Percentiles rank a stretch among this genome's conserved stretches.
These are phyloP conservation scores for Elanus axillaris DNA, from an alignment of 2,113 vertebrate genomes.

Conservation along the genomic window DNA sequence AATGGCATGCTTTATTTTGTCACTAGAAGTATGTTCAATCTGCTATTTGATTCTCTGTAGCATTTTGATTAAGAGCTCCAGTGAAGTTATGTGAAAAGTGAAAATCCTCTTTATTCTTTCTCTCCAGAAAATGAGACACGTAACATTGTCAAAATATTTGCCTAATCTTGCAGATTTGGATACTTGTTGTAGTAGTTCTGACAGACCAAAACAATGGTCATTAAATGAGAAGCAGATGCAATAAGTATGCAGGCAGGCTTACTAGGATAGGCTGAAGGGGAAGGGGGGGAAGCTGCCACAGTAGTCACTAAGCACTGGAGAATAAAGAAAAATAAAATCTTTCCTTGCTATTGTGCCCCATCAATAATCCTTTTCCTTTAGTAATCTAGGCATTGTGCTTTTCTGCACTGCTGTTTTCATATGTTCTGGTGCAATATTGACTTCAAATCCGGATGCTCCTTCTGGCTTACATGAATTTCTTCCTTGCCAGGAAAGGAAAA, in stretches of 20 bases:
- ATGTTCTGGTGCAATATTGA: constrained; percentile 52
- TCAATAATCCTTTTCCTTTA: constrained; percentile 63
- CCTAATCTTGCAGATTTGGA: constrained; percentile 74
- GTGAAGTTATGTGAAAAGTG: constrained; percentile 52
- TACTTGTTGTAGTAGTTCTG: constrained; percentile 64
- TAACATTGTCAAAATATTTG: constrained; percentile 79
- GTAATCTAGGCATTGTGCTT: constrained; percentile 60
- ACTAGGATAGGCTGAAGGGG: constrained; percentile 25
- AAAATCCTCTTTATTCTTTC: constrained; percentile 60
- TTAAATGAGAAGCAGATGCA: constrained; percentile 77
- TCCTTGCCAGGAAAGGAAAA: constrained; percentile 31
- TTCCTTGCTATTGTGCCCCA: constrained; percentile 57
- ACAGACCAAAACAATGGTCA: constrained; percentile 76
- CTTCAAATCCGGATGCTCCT: constrained; percentile 55
- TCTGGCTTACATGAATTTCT: constrained; percentile 57
- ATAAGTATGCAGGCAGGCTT: constrained; percentile 53
- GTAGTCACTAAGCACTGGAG: constrained; percentile 56
- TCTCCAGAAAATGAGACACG: constrained; percentile 39
- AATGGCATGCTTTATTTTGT: constrained; percentile 60
- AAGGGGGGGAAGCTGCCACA: constrained; percentile 57
- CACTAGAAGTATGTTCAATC: constrained; percentile 49
- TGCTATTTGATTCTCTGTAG: constrained; percentile 48
- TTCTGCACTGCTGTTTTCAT: constrained; percentile 58
- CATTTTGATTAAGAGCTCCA: constrained; percentile 62
- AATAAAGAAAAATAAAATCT: constrained; percentile 63